Evolutionary conservation across 2,797 vertebrate species (phyloP), one percentile per base, ranked within the genome.

Genomic region (Falco cherrug): DNA sequence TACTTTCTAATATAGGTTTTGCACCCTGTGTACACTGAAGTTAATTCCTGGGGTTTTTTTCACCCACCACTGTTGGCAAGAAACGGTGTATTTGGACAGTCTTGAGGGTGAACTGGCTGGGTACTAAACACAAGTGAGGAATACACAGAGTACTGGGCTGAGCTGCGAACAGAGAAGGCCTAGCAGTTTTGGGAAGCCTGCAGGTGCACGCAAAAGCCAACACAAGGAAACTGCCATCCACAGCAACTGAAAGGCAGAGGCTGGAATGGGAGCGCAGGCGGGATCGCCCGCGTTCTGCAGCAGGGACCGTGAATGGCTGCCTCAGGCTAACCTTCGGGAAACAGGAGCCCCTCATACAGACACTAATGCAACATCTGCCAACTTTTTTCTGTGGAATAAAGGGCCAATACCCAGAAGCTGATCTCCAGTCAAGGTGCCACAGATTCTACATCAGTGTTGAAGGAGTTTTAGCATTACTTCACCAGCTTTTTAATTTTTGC

Each of bases 401-500:
- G 19, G 57, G n/a, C 48, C 25, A 80, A 18, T 61, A 87, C 31
- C 33, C 63, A 51, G 43, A 82, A 37, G 51, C 13, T n/a, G 28
- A 87, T 92, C 54, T 89, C 60, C 65, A 82, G 54, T 51, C 4
- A 33, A 74, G 43, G 31, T 87, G 60, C 69, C 78, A 87, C 29
- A 82, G 77, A 77, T 77, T 95, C 25, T 16, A 26, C 16, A 20
- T 26, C n/a, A 53, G 16, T 35, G 29, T 3, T 65, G 43, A 87
- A 73, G 31, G 21, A 59, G n/a, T 69, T 86, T 54, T 65, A 87
- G 50, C 15, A 59, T 51, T 65, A 53, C 22, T 50, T 21, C 37
- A 60, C 48, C 78, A 84, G 51, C 41, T 81, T 95, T 92, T 75
- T 50, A 29, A 76, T 77, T 95, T 93, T 84, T 93, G 53, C 67